phyloP scores from a whole-genome alignment of 2,888 invertebrate species.

The Plebejus melissa region DNA sequence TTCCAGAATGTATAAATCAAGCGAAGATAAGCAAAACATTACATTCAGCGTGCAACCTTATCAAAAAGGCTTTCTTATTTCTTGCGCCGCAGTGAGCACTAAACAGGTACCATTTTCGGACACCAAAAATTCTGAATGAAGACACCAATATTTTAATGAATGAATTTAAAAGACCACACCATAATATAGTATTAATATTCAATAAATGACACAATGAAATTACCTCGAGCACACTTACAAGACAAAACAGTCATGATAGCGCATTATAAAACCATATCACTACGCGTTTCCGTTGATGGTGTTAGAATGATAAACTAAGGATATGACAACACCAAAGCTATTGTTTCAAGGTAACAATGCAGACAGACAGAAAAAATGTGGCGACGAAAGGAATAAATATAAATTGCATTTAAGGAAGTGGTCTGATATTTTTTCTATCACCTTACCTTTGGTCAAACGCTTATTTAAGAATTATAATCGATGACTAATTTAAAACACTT shows the following conservation, averaged over 20 bases:
- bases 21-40: not conserved
- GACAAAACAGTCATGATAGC: conserved; percentile 64
- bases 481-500: not conserved
- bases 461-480: not conserved
- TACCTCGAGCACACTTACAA: conserved; percentile 24
- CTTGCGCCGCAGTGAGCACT: not conserved
- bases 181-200: conserved; percentile 14
- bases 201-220: conserved; percentile 22
- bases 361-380: conserved; percentile 55
- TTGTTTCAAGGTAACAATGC: conserved; percentile 72
- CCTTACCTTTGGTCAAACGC: not conserved
- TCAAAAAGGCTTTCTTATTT: not conserved
- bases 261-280: conserved; percentile 75
- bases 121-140: conserved; percentile 1
- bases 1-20: not conserved
- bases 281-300: conserved; percentile 72
- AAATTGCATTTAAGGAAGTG: conserved; percentile 62
- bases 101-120: not conserved
- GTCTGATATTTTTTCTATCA: conserved; percentile 44
- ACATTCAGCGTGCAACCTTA: not conserved
- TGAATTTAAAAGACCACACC: conserved; percentile 10
- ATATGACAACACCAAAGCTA: conserved; percentile 66
- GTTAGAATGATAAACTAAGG: conserved; percentile 75
- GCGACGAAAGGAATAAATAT: conserved; percentile 69
- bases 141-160: not conserved